These are phyloP conservation scores for Montifringilla adamsi DNA, from an alignment of 2,113 vertebrate species.

Conservation along the genomic window DNA sequence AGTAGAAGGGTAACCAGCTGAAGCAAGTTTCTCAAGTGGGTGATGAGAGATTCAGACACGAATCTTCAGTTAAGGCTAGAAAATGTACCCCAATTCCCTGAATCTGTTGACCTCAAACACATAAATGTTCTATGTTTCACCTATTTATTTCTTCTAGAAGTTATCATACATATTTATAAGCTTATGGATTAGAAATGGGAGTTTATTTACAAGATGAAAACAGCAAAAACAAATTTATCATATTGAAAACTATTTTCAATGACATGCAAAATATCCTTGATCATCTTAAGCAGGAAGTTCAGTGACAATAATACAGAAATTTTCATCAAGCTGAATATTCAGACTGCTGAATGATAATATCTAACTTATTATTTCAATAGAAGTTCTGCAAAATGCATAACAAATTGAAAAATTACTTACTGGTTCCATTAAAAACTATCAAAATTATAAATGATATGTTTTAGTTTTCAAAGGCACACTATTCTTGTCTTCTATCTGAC, in stretches of 20 bases:
- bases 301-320: background rate
- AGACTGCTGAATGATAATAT: background rate
- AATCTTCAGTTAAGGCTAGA: background rate
- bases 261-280: background rate
- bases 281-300: background rate
- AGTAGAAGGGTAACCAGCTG: background rate
- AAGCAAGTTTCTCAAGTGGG: background rate
- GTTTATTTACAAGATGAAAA: background rate
- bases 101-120: background rate
- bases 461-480: background rate
- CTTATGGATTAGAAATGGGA: background rate
- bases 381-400: background rate
- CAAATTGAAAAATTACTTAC: background rate
- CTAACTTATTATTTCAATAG: background rate
- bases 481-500: background rate
- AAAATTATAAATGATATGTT: background rate
- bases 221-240: background rate
- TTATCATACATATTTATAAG: background rate
- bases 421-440: background rate
- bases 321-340: background rate
- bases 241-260: background rate
- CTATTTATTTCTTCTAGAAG: background rate
- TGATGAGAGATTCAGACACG: background rate
- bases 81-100: background rate
- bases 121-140: background rate